Base-by-base conservation (phyloP, 2,888 invertebrate genomes). In the Chrysopilus asiliformis region DNA sequence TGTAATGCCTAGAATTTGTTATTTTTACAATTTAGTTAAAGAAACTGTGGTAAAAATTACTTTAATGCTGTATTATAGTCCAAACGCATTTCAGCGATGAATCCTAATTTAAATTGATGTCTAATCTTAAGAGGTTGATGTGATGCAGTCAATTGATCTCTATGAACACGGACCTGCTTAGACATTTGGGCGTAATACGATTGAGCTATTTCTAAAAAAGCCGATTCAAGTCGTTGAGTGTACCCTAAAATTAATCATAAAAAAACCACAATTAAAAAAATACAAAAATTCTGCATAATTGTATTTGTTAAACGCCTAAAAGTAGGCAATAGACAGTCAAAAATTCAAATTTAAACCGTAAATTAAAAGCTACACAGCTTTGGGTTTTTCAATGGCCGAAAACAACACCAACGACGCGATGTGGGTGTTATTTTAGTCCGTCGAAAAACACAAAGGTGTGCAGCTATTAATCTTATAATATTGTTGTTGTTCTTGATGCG, bases 41-140 rank as follows among this genome's bases (percentile, higher is more conserved):
- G 9, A 10, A 19, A 44, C 48, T 19, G 15, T 24, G 5, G 18
- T 24, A 20, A 13, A n/a, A 18, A 18, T 60, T 62, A 77, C 72
- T 84, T 86, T 49, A 86, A 76, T 10, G 93, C 89, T 1, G 81
- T 78, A 53, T 76, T 78, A 47, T 76, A 70, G 56, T 95, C 97
- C 57, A 93, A 90, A 50, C 85, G 82, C 43, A 98, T 64, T 65
- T 98, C 98, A 53, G 86, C 85, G 35, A 93, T 75, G 65, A 93
- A 95, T 1, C 85, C 98, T 59, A 95, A 76, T 67, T 98, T 99
- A 57, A 94, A 95, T 55, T 94, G 89, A 66, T 97, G 95, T 20
- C 98, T 68, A 17, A 97, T 90, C 68, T 85, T 86, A 35, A 98
- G 70, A 50, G 85, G 81, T 58, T 86, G 87, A 64, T 95, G 94